Conservation (phyloP, 2,113 vertebrate species). For the Ariopsis seemanni region DNA sequence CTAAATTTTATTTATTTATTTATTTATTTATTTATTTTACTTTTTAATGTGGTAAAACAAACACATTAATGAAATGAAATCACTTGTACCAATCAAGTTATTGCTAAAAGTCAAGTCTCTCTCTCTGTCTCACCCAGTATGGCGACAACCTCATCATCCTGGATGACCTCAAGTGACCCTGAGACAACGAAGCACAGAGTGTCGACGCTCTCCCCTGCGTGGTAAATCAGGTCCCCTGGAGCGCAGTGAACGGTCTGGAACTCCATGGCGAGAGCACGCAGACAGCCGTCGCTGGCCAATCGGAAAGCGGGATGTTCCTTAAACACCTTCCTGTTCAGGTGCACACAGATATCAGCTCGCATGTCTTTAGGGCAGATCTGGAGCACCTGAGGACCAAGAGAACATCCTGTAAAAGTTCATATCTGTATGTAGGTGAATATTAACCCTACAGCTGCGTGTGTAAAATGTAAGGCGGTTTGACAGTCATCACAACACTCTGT, state of each 20-base stretch:
- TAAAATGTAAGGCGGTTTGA: no score
- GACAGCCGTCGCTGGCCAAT: constrained; percentile 91
- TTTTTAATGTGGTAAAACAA: no score
- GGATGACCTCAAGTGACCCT: constrained; percentile 95
- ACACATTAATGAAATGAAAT: no score
- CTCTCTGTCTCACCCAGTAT: constrained; percentile 72
- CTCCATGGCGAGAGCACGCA: constrained; percentile 94
- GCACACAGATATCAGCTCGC: constrained; percentile 96
- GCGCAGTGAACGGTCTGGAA: constrained; percentile 98
- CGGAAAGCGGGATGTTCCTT: constrained; percentile 98
- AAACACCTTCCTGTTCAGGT: constrained; percentile 97
- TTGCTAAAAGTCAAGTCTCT: neutral
- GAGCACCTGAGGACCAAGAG: constrained; percentile 78
- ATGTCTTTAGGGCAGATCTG: constrained; percentile 99
- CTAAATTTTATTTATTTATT: no score
- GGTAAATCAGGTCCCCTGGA: constrained; percentile 95
- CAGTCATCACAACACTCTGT: neutral
- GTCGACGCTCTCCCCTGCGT: constrained; percentile 95
- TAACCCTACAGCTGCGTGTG: neutral
- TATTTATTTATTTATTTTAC: no score
- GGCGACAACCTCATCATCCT: constrained; percentile 98
- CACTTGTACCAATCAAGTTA: no score
- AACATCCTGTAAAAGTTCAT: neutral
- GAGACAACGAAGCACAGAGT: constrained; percentile 98
- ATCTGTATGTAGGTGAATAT: neutral